These are phyloP conservation scores for Chrysaora quinquecirrha DNA, from an alignment of 30 jellyfish, hydroid and myxozoan species.

Conservation along the genomic window DNA sequence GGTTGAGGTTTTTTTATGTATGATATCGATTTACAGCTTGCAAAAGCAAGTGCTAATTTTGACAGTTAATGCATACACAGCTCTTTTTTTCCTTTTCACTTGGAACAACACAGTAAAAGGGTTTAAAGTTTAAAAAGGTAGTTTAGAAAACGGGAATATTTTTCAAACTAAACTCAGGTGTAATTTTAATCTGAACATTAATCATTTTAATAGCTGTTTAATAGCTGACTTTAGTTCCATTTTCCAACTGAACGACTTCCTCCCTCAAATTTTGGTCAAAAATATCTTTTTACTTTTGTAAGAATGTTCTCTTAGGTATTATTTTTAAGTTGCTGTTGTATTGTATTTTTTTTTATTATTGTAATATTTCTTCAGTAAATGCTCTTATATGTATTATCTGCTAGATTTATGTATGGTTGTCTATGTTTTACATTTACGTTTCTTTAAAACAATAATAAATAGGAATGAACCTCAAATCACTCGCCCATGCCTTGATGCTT, in stretches of 20 bases:
- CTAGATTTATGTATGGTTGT: no score
- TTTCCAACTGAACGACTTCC: not conserved
- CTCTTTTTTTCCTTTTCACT: not conserved
- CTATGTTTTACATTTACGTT: no score
- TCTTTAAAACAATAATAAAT: no score
- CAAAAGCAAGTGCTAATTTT: conserved; percentile 20
- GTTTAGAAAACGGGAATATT: not conserved
- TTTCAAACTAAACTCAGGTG: not conserved
- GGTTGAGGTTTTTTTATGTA: no score
- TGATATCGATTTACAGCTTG: not conserved
- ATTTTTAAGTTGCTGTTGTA: not conserved
- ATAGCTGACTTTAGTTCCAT: not conserved
- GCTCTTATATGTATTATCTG: no score
- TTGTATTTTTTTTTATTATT: no score
- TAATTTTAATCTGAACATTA: not conserved
- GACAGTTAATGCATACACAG: conserved; percentile 38
- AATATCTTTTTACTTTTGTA: no score
- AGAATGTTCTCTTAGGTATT: not conserved
- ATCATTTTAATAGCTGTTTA: not conserved
- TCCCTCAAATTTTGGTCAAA: not conserved
- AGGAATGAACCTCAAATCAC: no score
- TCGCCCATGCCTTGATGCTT: no score
- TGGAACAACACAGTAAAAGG: not conserved
- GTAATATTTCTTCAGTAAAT: no score
- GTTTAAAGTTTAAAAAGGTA: not conserved